These are phyloP conservation scores for Abramis brama DNA, from an alignment of 2,113 vertebrate genomes.

Conservation along the genomic window DNA sequence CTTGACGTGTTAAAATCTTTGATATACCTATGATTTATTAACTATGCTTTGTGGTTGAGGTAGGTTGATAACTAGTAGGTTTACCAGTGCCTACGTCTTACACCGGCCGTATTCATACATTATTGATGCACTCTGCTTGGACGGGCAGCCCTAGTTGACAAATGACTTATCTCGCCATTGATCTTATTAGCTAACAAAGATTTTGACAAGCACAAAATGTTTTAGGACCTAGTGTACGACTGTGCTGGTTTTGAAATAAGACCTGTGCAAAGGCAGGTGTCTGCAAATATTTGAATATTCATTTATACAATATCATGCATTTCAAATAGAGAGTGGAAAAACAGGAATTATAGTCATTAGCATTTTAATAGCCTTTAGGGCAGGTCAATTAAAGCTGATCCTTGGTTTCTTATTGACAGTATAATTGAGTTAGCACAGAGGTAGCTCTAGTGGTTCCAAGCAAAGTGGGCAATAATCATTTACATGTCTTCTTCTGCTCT, in stretches of 20 bases:
- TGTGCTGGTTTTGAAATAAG: not conserved
- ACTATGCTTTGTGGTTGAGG: not conserved
- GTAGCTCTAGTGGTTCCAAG: not conserved
- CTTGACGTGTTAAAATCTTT: not conserved
- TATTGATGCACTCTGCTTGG: constrained; percentile 27
- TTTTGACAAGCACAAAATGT: not conserved
- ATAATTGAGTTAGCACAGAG: not conserved
- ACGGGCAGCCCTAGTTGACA: constrained; percentile 28
- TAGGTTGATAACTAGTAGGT: not conserved
- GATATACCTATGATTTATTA: not conserved
- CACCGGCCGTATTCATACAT: not conserved
- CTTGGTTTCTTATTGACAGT: not conserved
- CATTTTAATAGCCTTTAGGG: constrained; percentile 6
- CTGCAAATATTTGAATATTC: not conserved
- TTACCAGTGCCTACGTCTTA: constrained; percentile 6
- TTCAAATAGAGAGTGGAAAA: constrained; percentile 3
- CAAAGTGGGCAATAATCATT: not conserved
- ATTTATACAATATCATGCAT: not conserved
- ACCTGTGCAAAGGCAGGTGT: not conserved
- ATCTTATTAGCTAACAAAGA: constrained; percentile 29
- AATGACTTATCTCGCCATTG: not conserved
- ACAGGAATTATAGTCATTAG: not conserved
- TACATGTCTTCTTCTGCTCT: not conserved
- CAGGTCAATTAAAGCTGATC: not conserved
- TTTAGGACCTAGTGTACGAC: not conserved